Evolutionary conservation across 2,113 vertebrate genomes (phyloP).

Genomic region (Tupaia tana): DNA sequence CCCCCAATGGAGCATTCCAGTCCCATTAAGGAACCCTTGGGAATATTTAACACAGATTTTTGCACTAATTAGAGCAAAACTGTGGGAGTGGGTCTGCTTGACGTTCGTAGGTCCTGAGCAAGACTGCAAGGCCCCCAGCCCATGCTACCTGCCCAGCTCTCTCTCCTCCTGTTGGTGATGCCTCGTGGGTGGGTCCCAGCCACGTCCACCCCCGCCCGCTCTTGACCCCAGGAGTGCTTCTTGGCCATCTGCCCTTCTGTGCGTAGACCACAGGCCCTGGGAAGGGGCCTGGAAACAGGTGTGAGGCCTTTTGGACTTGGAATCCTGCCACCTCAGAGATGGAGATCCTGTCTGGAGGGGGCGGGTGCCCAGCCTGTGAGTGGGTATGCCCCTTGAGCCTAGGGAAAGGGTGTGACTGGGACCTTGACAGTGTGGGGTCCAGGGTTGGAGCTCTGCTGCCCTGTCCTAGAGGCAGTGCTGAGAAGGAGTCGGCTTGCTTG

Average conservation of each 20-base stretch:
- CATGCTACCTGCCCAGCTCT: neutral
- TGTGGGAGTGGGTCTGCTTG: neutral
- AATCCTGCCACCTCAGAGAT: neutral
- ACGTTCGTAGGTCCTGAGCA: neutral
- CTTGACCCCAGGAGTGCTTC: neutral
- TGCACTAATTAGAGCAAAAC: neutral
- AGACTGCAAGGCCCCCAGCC: neutral
- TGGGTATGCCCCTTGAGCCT: neutral
- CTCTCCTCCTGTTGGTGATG: neutral
- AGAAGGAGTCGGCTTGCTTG: neutral
- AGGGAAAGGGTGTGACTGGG: neutral
- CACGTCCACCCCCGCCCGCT: neutral
- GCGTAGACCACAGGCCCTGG: neutral
- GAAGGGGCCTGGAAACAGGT: neutral
- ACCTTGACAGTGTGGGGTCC: neutral
- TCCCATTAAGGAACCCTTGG: neutral
- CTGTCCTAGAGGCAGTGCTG: neutral
- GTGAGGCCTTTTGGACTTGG: neutral
- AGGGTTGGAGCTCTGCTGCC: neutral
- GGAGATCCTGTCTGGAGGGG: neutral
- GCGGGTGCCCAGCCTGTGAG: neutral
- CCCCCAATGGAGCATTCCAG: too few relatives aligned
- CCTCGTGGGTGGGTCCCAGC: neutral
- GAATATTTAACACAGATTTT: neutral
- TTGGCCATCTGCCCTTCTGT: neutral